Base-by-base conservation (phyloP, 2,888 invertebrate genomes). In the Rhagophthalmus giganteus region DNA sequence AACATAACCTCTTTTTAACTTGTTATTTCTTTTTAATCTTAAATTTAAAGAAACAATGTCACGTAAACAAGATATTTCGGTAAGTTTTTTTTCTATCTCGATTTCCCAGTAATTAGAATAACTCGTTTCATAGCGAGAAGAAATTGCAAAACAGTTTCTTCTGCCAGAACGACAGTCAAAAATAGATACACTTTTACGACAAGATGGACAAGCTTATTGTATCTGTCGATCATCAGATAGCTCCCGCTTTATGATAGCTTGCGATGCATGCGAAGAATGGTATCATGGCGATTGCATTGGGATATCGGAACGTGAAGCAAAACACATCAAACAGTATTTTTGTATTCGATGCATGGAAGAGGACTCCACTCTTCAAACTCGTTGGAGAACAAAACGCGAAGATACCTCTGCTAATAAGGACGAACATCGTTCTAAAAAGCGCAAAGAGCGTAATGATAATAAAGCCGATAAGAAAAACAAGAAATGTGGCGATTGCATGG, bases 221-320 rank as follows among this genome's bases (percentile, higher is more conserved):
- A 89, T 97, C 62, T 97, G 97, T 71, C 82, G 95, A 30, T 90
- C 94, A 4, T 90, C 94, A 0, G 96, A 97, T 70, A 92, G 93
- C 60, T 91, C 90, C 1, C 81, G 95, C 35, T 97, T 97, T 75
- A 97, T 97, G 97, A 97, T 97, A 73, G 94, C 92, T 25, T 98
- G 98, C 76, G 98, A 98, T 74, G 84, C 90, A 8, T 98, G 98
- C 71, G 94, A 97, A 73, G 96, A 97, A 75, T 98, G 98, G 97
- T 98, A 94, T 70, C 98, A 98, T 69, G 97, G 97, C 1, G 94
- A 96, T 69, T 98, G 97, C 72, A 95, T 98, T 58, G 91, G 90
- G 62, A 92, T 97, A 59, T 94, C 94, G 0, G 92, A 94, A 71
- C 85, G 89, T 61, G 94, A 95, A 70, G 91, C 97, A 0, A 94